These are phyloP conservation scores for Salvelinus fontinalis DNA, from an alignment of 2,113 vertebrate genomes.

Conservation along the genomic window DNA sequence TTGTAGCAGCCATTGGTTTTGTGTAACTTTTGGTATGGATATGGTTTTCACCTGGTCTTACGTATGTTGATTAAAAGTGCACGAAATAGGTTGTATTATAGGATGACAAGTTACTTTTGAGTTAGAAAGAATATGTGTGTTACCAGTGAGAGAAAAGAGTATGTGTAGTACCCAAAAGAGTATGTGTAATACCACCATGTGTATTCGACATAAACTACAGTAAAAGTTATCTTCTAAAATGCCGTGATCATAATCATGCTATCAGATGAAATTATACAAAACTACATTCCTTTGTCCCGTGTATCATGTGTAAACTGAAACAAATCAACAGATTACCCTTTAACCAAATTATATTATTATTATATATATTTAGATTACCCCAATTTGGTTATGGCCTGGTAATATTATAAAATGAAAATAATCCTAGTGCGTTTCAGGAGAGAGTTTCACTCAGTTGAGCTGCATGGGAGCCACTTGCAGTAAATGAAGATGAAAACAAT, in stretches of 20 bases:
- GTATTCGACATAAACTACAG: too few relatives aligned
- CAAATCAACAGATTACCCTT: background rate
- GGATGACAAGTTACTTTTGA: too few relatives aligned
- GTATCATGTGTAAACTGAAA: background rate
- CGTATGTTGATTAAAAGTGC: too few relatives aligned
- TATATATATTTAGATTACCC: background rate
- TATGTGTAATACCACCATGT: too few relatives aligned
- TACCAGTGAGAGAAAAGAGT: too few relatives aligned
- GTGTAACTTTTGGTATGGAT: too few relatives aligned
- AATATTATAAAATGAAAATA: background rate
- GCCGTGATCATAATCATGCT: background rate
- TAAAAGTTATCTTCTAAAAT: too few relatives aligned
- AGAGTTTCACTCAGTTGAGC: slow-evolving; percentile 25
- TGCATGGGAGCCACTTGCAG: slow-evolving; percentile 79
- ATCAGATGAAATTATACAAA: too few relatives aligned
- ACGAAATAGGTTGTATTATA: too few relatives aligned
- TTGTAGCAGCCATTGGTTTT: background rate
- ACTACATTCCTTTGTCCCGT: background rate
- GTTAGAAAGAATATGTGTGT: too few relatives aligned
- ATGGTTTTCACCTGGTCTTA: too few relatives aligned
- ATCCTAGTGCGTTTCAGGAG: background rate
- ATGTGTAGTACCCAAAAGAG: too few relatives aligned
- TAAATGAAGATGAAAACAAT: slow-evolving; percentile 88
- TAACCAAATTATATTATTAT: background rate
- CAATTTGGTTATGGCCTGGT: slow-evolving; percentile 10